Conservation (phyloP, 1,140 invertebrate genomes). For the Leptopilina boulardi region DNA sequence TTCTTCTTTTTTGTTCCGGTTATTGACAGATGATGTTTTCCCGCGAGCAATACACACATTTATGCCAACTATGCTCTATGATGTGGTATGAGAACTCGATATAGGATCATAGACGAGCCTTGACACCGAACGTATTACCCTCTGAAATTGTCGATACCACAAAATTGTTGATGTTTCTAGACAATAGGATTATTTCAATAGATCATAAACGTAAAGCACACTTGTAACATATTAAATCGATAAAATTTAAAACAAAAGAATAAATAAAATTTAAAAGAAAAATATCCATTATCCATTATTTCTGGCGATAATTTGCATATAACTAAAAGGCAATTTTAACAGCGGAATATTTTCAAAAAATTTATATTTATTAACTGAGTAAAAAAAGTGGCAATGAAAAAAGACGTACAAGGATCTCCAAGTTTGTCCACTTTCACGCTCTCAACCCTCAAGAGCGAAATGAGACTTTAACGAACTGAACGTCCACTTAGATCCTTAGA, state of each 20-base stretch:
- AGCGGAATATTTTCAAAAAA: not conserved
- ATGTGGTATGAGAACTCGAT: constrained; percentile 5
- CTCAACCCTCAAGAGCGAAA: constrained; percentile 37
- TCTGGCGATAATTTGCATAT: no score
- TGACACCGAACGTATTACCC: constrained; percentile 25
- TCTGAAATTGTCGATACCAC: constrained; percentile 33
- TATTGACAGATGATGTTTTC: constrained; percentile 64
- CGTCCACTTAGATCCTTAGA: constrained; percentile 37
- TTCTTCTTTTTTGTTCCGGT: constrained; percentile 42
- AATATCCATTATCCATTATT: no score
- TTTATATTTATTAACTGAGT: not conserved
- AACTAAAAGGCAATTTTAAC: no score
- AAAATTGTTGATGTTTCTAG: constrained; percentile 13
- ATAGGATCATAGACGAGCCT: constrained; percentile 25
- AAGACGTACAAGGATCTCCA: not conserved
- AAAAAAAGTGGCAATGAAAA: not conserved
- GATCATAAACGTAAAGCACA: not conserved
- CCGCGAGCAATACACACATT: constrained; percentile 50
- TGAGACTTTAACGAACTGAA: constrained; percentile 47
- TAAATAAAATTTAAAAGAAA: not conserved
- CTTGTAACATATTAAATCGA: not conserved
- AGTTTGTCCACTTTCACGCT: constrained; percentile 37
- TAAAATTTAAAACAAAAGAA: not conserved
- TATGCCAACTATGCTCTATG: constrained; percentile 31
- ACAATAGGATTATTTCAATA: constrained; percentile 8